A percentile compares a stretch with the other conserved stretches of the same genome.
phyloP scores from a whole-genome alignment of 2,113 vertebrate species.

The Perognathus longimembris region DNA sequence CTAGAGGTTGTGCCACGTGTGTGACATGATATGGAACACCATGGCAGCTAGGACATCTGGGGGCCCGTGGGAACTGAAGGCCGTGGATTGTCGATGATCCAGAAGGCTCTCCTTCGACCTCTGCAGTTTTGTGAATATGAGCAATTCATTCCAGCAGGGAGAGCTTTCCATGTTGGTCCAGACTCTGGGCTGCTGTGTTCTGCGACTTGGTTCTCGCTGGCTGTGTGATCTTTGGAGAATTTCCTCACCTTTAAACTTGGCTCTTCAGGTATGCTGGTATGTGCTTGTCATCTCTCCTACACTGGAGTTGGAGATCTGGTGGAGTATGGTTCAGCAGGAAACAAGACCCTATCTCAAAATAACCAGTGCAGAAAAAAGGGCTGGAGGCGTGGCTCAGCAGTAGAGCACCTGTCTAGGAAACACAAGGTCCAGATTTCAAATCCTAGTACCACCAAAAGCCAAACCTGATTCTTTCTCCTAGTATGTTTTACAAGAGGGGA shows the following conservation, averaged over 20 bases:
- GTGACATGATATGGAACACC: not conserved
- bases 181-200: not conserved
- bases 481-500: not conserved
- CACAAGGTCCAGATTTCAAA: not conserved
- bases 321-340: too few relatives aligned
- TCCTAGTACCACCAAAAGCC: too few relatives aligned
- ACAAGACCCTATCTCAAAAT: too few relatives aligned
- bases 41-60: not conserved
- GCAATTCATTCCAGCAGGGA: not conserved
- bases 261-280: not conserved
- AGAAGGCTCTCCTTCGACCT: not conserved
- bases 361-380: too few relatives aligned
- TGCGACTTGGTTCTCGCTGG: not conserved
- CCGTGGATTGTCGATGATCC: too few relatives aligned
- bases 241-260: not conserved
- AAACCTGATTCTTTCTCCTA: too few relatives aligned
- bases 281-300: too few relatives aligned
- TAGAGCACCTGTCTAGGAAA: too few relatives aligned
- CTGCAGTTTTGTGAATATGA: too few relatives aligned
- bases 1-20: not conserved
- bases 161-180: too few relatives aligned
- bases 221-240: not conserved
- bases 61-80: not conserved
- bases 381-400: too few relatives aligned
- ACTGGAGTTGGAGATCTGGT: too few relatives aligned